Evolutionary conservation across 92 coral and sea anemone genomes (phyloP).

Genomic region (Parazoanthus darwini): DNA sequence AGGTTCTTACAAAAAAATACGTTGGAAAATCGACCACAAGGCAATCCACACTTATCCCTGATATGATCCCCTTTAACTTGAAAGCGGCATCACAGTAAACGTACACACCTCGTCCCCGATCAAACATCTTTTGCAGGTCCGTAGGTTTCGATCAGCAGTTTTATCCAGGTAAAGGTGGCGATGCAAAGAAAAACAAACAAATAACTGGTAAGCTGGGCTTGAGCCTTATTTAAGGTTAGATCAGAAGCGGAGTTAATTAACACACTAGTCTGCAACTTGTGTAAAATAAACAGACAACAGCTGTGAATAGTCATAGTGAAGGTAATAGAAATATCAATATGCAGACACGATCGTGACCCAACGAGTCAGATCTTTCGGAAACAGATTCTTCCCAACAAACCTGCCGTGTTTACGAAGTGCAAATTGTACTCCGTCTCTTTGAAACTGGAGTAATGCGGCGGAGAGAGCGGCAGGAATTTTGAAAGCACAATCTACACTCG

Average conservation of each 20-base stretch:
- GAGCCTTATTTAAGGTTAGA: neutral
- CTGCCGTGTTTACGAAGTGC: constrained; percentile 91
- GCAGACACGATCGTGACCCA: neutral
- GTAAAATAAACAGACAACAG: too few species aligned
- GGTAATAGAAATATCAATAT: neutral
- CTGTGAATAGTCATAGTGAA: neutral
- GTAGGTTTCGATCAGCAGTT: constrained; percentile 6
- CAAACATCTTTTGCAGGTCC: constrained; percentile 63
- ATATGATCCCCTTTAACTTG: too few species aligned
- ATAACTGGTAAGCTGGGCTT: neutral
- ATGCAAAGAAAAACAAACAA: neutral
- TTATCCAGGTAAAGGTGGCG: neutral
- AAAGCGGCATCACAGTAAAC: neutral
- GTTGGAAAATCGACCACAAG: too few species aligned
- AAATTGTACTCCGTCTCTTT: constrained; percentile 83
- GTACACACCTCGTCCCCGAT: constrained; percentile 88
- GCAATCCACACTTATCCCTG: too few species aligned
- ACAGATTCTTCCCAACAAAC: constrained; percentile 39
- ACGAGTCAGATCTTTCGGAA: neutral
- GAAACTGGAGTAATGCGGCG: constrained; percentile 77
- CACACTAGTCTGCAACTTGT: neutral
- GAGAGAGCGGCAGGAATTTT: constrained; percentile 58
- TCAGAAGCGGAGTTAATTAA: neutral
- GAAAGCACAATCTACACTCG: neutral
- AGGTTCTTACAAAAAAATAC: too few species aligned